A percentile compares a stretch with the other conserved stretches of the same genome.
These are phyloP conservation scores for Gymnarchus niloticus DNA, from an alignment of 2,113 vertebrate genomes.

Conservation along the genomic window DNA sequence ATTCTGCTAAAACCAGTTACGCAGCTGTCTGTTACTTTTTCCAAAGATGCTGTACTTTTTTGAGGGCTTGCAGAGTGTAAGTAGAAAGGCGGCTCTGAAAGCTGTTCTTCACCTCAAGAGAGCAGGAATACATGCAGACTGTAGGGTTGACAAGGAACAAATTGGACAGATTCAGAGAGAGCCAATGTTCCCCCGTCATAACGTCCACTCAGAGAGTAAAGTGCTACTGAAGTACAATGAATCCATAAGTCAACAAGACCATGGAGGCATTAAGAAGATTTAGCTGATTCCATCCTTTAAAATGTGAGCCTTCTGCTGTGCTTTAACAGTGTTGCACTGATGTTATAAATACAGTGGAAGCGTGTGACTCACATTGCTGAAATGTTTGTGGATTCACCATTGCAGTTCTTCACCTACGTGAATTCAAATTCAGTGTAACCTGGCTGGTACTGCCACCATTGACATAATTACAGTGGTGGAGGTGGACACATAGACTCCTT, in stretches of 20 bases:
- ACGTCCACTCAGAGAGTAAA: neutral
- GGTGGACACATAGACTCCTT: neutral
- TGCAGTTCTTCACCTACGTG: neutral
- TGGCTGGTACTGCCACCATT: neutral
- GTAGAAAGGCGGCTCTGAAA: neutral
- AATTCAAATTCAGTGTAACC: neutral
- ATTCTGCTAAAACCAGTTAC: conserved; percentile 38
- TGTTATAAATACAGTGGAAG: neutral
- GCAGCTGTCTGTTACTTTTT: conserved; percentile 46
- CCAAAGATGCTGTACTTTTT: conserved; percentile 33
- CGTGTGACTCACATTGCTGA: neutral
- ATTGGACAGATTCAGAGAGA: neutral
- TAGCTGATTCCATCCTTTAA: neutral
- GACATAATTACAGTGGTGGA: neutral
- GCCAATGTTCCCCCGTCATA: conserved; percentile 8
- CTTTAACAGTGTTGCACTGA: neutral
- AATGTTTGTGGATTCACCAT: neutral
- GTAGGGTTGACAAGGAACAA: neutral
- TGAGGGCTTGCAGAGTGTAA: conserved; percentile 32
- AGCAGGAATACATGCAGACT: neutral
- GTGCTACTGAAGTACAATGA: neutral
- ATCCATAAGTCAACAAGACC: neutral
- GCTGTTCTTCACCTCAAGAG: neutral
- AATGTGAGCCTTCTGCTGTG: neutral
- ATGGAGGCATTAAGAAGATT: neutral